phyloP scores from a whole-genome alignment of 2,888 invertebrate species.

The Drosophila engyochracea region DNA sequence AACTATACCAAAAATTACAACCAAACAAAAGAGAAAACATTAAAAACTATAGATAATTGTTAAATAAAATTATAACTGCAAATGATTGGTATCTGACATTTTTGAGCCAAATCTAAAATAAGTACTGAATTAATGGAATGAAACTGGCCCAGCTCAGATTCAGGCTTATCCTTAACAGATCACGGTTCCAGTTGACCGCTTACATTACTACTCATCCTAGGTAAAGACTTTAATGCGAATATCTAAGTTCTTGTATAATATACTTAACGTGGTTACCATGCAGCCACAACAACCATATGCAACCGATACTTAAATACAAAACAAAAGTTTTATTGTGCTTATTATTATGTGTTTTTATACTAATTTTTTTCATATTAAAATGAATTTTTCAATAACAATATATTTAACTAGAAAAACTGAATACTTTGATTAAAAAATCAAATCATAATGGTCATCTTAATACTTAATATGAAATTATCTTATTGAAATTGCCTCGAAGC shows the following conservation, averaged over 20 bases:
- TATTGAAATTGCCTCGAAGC: slow-evolving; percentile 18
- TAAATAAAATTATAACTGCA: slow-evolving; percentile 38
- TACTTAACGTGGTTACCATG: slow-evolving; percentile 5
- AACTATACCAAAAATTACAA: slow-evolving; percentile 27
- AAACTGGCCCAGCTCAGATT: slow-evolving; percentile 3
- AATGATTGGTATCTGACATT: slow-evolving; percentile 24
- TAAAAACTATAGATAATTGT: slow-evolving; percentile 56
- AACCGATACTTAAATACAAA: slow-evolving; percentile 18
- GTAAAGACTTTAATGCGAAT: slow-evolving; percentile 13
- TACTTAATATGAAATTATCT: slow-evolving; percentile 2
- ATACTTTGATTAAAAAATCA: background rate
- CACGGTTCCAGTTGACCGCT: background rate
- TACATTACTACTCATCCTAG: slow-evolving; percentile 16
- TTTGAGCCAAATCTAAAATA: slow-evolving; percentile 19
- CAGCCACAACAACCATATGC: slow-evolving; percentile 5
- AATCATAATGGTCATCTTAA: slow-evolving; percentile 4
- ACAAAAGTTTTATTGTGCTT: slow-evolving; percentile 20
- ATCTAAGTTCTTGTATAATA: slow-evolving; percentile 12
- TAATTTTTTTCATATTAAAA: slow-evolving; percentile 35
- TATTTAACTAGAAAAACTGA: slow-evolving; percentile 8
- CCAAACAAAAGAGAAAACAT: slow-evolving; percentile 9
- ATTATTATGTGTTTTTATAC: slow-evolving; percentile 30
- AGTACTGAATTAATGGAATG: slow-evolving; percentile 5
- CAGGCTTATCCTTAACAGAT: slow-evolving; percentile 1
- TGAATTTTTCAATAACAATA: slow-evolving; percentile 27